Evolutionary conservation across 92 coral and sea anemone species (phyloP).

Genomic region (Phymanthus crucifer): DNA sequence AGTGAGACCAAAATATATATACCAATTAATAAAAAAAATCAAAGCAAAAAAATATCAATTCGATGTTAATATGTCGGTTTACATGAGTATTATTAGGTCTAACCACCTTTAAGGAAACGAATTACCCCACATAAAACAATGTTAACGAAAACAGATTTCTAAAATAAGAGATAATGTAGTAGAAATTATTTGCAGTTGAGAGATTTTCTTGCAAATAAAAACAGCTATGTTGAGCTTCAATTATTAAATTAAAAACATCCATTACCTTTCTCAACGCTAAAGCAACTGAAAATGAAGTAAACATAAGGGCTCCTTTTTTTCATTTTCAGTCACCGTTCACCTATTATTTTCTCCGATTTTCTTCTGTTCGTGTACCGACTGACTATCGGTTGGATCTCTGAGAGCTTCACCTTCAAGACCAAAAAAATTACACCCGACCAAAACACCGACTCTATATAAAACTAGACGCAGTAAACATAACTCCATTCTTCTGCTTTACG

Average conservation of each 20-base stretch:
- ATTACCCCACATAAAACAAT: background rate
- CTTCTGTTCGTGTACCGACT: background rate
- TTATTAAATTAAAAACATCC: background rate
- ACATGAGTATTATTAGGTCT: background rate
- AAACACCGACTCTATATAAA: background rate
- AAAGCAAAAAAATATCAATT: background rate
- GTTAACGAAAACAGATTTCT: background rate
- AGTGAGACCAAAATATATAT: background rate
- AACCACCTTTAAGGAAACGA: background rate
- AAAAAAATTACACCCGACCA: background rate
- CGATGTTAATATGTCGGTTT: background rate
- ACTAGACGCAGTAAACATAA: background rate
- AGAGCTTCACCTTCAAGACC: background rate
- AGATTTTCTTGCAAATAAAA: background rate
- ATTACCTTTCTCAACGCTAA: background rate
- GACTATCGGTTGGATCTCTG: conserved; percentile 4
- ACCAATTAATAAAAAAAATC: background rate
- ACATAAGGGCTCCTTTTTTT: background rate
- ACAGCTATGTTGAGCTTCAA: background rate
- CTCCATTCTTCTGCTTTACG: background rate
- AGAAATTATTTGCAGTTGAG: background rate
- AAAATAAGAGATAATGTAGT: background rate
- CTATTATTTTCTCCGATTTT: background rate
- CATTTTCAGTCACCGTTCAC: background rate
- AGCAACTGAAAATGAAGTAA: background rate